These are phyloP conservation scores for Xyrichtys novacula DNA, from an alignment of 2,797 vertebrate genomes.

Conservation along the genomic window DNA sequence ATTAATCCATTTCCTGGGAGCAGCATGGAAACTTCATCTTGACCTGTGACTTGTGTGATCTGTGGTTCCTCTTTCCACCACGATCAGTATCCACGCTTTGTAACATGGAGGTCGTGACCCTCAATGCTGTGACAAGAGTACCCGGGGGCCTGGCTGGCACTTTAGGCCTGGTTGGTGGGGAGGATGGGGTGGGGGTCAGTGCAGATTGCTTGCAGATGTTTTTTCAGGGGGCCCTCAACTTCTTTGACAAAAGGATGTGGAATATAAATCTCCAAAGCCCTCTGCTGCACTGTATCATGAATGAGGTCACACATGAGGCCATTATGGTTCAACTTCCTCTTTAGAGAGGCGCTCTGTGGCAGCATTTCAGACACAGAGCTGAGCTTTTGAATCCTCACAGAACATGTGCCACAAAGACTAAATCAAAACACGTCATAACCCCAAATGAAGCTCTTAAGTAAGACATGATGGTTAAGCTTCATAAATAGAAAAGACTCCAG, in stretches of 20 bases:
- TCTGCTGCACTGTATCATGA: constrained; percentile 55
- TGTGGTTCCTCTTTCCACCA: constrained; percentile 43
- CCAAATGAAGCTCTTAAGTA: too few species aligned
- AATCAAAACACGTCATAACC: not conserved
- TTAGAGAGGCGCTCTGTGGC: not conserved
- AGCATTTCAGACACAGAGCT: constrained; percentile 2
- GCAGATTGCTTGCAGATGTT: constrained; percentile 80
- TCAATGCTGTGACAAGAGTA: constrained; percentile 29
- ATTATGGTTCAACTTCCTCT: constrained; percentile 50
- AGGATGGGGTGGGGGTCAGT: constrained; percentile 43
- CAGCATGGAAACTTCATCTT: constrained; percentile 62
- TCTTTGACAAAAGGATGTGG: constrained; percentile 74
- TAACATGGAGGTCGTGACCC: constrained; percentile 43
- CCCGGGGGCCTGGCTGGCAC: constrained; percentile 41
- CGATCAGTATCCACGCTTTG: constrained; percentile 32
- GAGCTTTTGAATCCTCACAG: not conserved
- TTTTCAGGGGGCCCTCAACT: constrained; percentile 66
- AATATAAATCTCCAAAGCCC: constrained; percentile 78
- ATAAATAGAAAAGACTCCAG: too few species aligned
- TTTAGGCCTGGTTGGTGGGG: constrained; percentile 43
- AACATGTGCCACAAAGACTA: constrained; percentile 2
- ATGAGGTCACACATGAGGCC: constrained; percentile 61
- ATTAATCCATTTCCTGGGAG: constrained; percentile 69
- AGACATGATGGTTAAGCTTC: too few species aligned
- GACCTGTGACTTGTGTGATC: constrained; percentile 52